Percentiles rank a stretch among this genome's conserved stretches.
phyloP scores from a whole-genome alignment of 2,797 vertebrate genomes.

The Hippopotamyrus pictus region DNA sequence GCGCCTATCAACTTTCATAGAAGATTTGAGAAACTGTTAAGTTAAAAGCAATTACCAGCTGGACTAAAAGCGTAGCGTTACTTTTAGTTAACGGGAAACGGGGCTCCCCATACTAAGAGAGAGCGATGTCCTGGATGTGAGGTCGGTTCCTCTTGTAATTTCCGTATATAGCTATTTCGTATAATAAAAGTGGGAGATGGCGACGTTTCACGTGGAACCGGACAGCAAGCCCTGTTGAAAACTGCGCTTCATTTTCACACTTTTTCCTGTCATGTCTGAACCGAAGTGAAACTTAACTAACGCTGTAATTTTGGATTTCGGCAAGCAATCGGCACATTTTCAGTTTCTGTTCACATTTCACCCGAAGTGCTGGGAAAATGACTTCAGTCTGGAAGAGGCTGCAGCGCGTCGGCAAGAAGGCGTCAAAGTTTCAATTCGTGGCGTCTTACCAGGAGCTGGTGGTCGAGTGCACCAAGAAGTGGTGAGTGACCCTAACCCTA shows the following conservation, averaged over 20 bases:
- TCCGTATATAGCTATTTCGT: constrained; percentile 26
- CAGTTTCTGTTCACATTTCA: neutral
- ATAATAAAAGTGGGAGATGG: constrained; percentile 24
- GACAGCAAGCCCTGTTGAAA: neutral
- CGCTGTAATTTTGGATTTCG: neutral
- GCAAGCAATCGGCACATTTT: neutral
- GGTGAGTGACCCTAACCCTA: constrained; percentile 60
- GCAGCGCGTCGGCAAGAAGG: constrained; percentile 82
- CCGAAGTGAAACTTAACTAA: neutral
- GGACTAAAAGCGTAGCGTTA: neutral
- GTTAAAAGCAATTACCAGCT: neutral
- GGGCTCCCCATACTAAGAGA: neutral
- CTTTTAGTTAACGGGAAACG: neutral
- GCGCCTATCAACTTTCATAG: neutral
- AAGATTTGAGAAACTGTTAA: neutral
- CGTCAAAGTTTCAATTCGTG: constrained; percentile 84
- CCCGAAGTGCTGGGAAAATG: constrained; percentile 51
- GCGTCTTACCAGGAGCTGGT: constrained; percentile 82
- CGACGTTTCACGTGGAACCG: constrained; percentile 24
- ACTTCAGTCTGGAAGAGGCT: constrained; percentile 88
- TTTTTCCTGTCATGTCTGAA: neutral
- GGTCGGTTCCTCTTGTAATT: constrained; percentile 40
- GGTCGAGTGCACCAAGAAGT: constrained; percentile 83
- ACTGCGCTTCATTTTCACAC: neutral
- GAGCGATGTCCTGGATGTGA: constrained; percentile 12